Evolutionary conservation across 2,888 invertebrate species (phyloP).

Genomic region (Dioctria rufipes): DNA sequence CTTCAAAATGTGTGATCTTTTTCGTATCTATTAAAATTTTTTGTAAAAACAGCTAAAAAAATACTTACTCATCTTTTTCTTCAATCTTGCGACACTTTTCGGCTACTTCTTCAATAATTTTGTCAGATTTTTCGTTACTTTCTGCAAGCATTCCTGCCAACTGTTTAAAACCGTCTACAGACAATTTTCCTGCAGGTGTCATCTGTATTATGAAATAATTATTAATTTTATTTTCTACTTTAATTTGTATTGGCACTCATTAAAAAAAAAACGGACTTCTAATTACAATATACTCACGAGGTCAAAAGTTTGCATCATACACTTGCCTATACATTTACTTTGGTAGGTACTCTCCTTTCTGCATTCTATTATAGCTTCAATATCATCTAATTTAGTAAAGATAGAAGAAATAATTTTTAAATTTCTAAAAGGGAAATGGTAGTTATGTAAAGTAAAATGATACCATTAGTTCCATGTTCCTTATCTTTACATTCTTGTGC

Average conservation of each 20-base stretch:
- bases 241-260: neutral
- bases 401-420: neutral
- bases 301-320: conserved; percentile 15
- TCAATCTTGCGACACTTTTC: neutral
- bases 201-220: neutral
- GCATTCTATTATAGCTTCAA: conserved; percentile 3
- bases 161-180: neutral
- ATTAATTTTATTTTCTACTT: neutral
- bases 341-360: neutral
- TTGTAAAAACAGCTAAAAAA: neutral
- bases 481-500: conserved; percentile 5
- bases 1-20: too few relatives aligned
- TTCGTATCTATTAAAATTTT: too few relatives aligned
- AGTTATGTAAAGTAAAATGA: neutral
- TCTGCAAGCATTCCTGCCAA: neutral
- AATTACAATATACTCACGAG: conserved; percentile 3
- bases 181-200: neutral
- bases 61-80: neutral
- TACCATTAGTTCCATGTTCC: conserved; percentile 29
- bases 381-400: neutral
- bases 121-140: neutral
- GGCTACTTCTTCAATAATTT: neutral
- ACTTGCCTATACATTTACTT: conserved; percentile 21
- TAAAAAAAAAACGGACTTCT: too few relatives aligned
- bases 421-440: neutral